Evolutionary conservation across 2,113 vertebrate species (phyloP).

Genomic region (Bagarius yarrelli): DNA sequence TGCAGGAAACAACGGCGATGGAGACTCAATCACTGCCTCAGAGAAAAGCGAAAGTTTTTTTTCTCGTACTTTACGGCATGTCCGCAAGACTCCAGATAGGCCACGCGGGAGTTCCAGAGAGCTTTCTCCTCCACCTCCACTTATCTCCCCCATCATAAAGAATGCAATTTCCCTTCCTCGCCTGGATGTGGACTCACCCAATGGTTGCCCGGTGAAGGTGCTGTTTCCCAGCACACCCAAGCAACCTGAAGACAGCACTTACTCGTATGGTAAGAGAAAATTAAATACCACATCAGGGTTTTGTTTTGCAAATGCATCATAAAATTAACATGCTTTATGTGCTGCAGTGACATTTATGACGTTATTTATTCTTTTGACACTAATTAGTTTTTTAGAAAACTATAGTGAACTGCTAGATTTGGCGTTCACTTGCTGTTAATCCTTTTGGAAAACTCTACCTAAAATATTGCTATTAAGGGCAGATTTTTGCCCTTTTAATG

Average conservation of each 20-base stretch:
- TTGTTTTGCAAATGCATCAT: background rate
- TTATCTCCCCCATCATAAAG: conserved; percentile 93
- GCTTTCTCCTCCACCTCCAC: conserved; percentile 77
- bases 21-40: conserved; percentile 66
- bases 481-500: conserved; percentile 8
- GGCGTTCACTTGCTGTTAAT: background rate
- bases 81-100: conserved; percentile 77
- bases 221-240: conserved; percentile 77
- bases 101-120: conserved; percentile 63
- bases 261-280: conserved; percentile 79
- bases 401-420: background rate
- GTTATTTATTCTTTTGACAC: background rate
- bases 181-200: conserved; percentile 73
- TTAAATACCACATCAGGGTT: background rate
- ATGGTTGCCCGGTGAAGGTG: conserved; percentile 70
- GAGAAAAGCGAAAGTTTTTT: conserved; percentile 80
- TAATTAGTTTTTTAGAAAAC: background rate
- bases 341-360: background rate
- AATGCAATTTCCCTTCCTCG: conserved; percentile 91
- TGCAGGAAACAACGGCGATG: conserved; percentile 53
- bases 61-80: conserved; percentile 82
- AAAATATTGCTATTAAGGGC: background rate
- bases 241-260: conserved; percentile 72
- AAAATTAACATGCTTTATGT: background rate
- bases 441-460: background rate